Evolutionary conservation across 2,888 invertebrate genomes (phyloP), one percentile per base, ranked within the genome.

Genomic region (Melinopterus prodromus): DNA sequence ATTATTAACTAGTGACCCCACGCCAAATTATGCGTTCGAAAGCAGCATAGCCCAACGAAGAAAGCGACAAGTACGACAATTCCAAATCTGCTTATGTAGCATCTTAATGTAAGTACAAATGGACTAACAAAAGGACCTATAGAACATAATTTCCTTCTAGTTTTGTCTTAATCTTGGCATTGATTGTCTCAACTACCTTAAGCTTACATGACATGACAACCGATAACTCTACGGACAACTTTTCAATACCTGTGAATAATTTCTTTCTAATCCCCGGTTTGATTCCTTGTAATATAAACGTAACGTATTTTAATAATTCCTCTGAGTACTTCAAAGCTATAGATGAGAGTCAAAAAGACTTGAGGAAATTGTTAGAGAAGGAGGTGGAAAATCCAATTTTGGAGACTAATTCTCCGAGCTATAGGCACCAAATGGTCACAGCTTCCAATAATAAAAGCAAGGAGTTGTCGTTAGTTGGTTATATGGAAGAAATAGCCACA

Each of bases 11-110:
- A 84, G 85, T 15, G 83, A 84, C 76, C 80, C 83, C 15, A 90
- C 89, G 82, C 91, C 92, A 4, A 90, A 90, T 1, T 92, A 92
- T 83, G 89, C 90, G 78, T 92, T 91, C 86, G 91, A 91, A 86
- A 89, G 91, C 7, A 90, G 90, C 82, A 82, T 91, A n/a, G 84
- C 90, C 0, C 88, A 90, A 35, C 87, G 88, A 82, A 90, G 92
- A 85, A 91, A 91, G 87, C 89, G 90, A 81, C 87, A 91, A 9
- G 87, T 92, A 70, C 89, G 90, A 76, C 91, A 92, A 85, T 93
- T 94, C 85, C 95, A 95, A 85, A 95, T 95, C 86, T 94, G 93
- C 83, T 89, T 95, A 72, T 94, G 94, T 85, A 91, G 93, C 5
- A 90, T 91, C 9, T 88, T 95, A 79, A 88, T 95, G 96, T 96